These are phyloP conservation scores for Psilopsiagon aymara DNA, from an alignment of 2,113 vertebrate species.

Conservation along the genomic window DNA sequence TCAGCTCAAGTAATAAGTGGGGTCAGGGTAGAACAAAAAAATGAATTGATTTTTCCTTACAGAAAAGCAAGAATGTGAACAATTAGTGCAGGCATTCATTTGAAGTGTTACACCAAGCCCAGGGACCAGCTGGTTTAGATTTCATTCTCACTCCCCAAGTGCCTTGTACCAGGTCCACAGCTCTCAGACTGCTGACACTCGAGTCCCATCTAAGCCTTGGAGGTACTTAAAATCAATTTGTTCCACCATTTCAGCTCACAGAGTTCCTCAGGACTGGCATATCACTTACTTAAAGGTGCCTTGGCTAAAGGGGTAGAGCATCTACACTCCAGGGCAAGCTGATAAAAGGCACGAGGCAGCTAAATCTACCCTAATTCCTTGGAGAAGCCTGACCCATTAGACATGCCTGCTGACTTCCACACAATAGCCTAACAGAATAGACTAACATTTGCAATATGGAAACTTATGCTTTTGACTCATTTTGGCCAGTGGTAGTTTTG, in stretches of 20 bases:
- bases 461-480: neutral
- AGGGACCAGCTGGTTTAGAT: neutral
- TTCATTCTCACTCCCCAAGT: neutral
- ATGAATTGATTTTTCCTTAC: neutral
- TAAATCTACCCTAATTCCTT: neutral
- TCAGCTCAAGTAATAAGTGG: neutral
- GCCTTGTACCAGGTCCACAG: fast-evolving
- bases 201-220: neutral
- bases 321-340: neutral
- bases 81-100: neutral
- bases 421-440: neutral
- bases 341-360: neutral
- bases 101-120: neutral
- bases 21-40: constrained; percentile 1
- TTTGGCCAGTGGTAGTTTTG: neutral
- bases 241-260: neutral
- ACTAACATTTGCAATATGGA: neutral
- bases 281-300: neutral
- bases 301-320: neutral
- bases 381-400: constrained; percentile 7
- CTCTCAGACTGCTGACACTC: neutral
- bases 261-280: neutral
- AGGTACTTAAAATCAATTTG: constrained; percentile 36
- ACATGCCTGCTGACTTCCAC: neutral
- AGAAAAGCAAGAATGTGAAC: neutral